Base-by-base conservation (phyloP, 2,888 invertebrate species). In the Drosophila planitibia region DNA sequence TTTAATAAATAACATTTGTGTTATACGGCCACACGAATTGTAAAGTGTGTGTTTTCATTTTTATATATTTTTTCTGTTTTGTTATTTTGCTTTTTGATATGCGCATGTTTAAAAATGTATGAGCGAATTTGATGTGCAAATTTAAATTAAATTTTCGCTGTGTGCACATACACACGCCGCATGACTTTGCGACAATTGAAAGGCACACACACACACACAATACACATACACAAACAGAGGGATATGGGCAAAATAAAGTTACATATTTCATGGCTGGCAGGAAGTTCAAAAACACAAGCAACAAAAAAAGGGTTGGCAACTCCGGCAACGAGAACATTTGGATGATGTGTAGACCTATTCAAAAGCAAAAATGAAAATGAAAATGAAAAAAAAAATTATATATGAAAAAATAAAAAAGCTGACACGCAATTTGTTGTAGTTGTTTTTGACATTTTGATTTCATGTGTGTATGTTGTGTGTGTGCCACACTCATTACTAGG, bases 111-210 rank as follows among this genome's bases (percentile, higher is more conserved):
- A 85, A 85, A 76, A 83, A 90, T 89, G 74, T 76, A 87, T 87
- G 72, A 55, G 71, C 60, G 79, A 88, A 81, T 86, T 88, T 85
- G 76, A 81, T 81, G 88, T 74, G 83, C 73, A 88, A 90, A 88
- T 90, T 86, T 85, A 90, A 86, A 83, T 90, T 90, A 88, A 85
- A 88, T 86, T 88, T 82, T 67, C 71, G 71, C 70, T 65, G 70
- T 76, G 25, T 70, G 44, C n/a, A 37, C 41, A 60, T 58, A 69
- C 14, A 57, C 33, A 63, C 12, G 30, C 49, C 44, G 51, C 62
- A 70, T 82, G 79, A 71, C 79, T 82, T 76, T 79, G 82, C 82
- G 72, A 81, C 82, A 82, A 71, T 75, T 82, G 71, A 81, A 81
- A 68, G 57, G 57, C 66, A 69, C 51, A 66, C 65, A 80, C 19